Evolutionary conservation across 2,113 vertebrate genomes (phyloP), one percentile per base, ranked within the genome.

Genomic region (Myotis davidii): DNA sequence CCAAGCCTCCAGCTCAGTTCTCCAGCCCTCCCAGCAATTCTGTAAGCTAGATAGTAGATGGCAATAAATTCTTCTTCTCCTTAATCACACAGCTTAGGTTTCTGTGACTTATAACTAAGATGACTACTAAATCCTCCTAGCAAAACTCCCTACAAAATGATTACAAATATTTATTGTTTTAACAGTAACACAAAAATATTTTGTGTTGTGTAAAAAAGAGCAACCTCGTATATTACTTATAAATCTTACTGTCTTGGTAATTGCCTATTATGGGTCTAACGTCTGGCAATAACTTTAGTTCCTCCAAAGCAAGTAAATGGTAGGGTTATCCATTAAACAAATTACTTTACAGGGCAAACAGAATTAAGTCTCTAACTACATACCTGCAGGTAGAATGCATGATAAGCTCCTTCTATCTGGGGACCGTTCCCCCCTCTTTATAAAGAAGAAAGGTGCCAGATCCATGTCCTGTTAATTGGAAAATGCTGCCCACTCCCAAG

Each of bases 231-330:
- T 37, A 8, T 14, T 5, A 48, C n/a, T 91, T 79, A 93, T 2
- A 74, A 29, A 88, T 90, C n/a, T 87, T 48, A 69, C 23, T 61
- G 37, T 88, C 65, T 94, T 67, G 39, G 21, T 85, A 88, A 89
- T 88, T 76, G 9, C 32, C 74, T n/a, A 29, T 13, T 59, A 48
- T 42, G 12, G 42, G 50, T 82, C 45, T 54, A 89, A 85, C 16
- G 42, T 29, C 25, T 85, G 54, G 23, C 3, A 67, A 32, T 79
- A 90, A 90, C 18, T 85, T 78, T 72, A 73, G 29, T 69, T 84
- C 20, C n/a, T 74, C 27, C 39, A 69, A 72, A 92, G 77, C 48
- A 88, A 61, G 64, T 79, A 83, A 92, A 27, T 81, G 45, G 48
- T 45, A 56, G 21, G 37, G 59, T 69, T 84, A 84, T 4, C 52